Evolutionary conservation across 2,113 vertebrate species (phyloP).

Genomic region (Dromiciops gliroides): DNA sequence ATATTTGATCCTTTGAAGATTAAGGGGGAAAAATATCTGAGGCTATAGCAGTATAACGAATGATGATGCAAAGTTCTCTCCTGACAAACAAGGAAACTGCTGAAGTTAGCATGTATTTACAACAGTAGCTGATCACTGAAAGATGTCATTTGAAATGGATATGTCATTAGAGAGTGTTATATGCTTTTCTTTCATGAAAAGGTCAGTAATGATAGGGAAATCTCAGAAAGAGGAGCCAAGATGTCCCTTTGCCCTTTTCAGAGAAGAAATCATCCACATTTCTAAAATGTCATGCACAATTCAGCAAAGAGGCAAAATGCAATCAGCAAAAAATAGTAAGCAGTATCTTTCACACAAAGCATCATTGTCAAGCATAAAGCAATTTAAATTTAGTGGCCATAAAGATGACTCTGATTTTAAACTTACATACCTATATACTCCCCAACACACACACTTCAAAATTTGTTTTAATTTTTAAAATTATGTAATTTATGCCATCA

Average conservation of each 20-base stretch:
- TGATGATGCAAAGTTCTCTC: neutral
- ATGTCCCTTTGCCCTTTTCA: conserved; percentile 74
- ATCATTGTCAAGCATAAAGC: conserved; percentile 39
- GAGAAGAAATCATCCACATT: conserved; percentile 68
- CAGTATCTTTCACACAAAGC: conserved; percentile 63
- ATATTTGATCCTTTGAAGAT: conserved; percentile 1
- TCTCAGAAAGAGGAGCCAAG: conserved; percentile 65
- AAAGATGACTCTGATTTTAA: neutral
- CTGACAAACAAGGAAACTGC: neutral
- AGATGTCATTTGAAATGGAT: conserved; percentile 50
- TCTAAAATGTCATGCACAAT: conserved; percentile 69
- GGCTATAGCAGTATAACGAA: neutral
- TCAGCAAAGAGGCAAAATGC: conserved; percentile 60
- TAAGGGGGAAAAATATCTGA: neutral
- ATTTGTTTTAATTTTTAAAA: neutral
- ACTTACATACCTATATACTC: neutral
- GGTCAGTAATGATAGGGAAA: conserved; percentile 72
- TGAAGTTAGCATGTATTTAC: conserved; percentile 23
- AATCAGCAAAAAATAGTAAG: conserved; percentile 58
- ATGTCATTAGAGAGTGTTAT: conserved; percentile 71
- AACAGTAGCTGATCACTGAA: neutral
- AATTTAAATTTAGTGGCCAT: neutral
- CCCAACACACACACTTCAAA: neutral
- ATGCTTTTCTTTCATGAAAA: conserved; percentile 76
- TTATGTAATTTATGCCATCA: neutral